Base-by-base conservation (phyloP, 2,797 vertebrate genomes). In the Tadarida brasiliensis region DNA sequence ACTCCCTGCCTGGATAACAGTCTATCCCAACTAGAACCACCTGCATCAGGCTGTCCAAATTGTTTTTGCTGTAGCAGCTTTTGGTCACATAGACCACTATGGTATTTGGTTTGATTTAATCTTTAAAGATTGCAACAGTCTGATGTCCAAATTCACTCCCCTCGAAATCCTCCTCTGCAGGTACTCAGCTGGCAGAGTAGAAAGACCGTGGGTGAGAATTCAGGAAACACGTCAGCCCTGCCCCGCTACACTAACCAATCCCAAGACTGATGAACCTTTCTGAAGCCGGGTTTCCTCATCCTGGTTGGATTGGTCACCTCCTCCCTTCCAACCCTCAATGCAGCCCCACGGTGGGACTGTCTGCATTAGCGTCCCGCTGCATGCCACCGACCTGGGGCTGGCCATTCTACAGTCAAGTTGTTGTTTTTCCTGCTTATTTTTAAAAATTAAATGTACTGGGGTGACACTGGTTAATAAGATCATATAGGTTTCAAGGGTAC, bases 391-490 rank as follows among this genome's bases (percentile, higher is more conserved):
- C 51, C 49, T 16, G 54, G 19, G n/a, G 26, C 44, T 2, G 22
- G 20, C 30, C 26, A 4, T 3, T 26, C 70, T 83, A 61, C 57
- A 63, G 24, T 28, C 22, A 70, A 70, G 84, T 91, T 93, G 65
- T 81, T 61, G 8, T 35, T 24, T 11, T 22, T 35, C 67, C 20
- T 39, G 10, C 24, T 70, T 11, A 11, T 20, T 39, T 24, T 7
- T 57, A 19, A 33, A 56, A 33, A 1, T 33, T 56, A 24, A 51
- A 54, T 4, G 12, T 16, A 35, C 6, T 15, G 54, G 76, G 51
- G n/a, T 35, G 22, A 26, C 0, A 5, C 1, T 26, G 54, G n/a
- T 16, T 9, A 57, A 11, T 3, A 35, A 1, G n/a, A 16, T 39
- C 6, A 15, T 7, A 26, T 1, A 26, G n/a, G 14, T 10, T 57